Base-by-base conservation (phyloP, 92 coral and sea anemone species). In the Actinostola sp. region DNA sequence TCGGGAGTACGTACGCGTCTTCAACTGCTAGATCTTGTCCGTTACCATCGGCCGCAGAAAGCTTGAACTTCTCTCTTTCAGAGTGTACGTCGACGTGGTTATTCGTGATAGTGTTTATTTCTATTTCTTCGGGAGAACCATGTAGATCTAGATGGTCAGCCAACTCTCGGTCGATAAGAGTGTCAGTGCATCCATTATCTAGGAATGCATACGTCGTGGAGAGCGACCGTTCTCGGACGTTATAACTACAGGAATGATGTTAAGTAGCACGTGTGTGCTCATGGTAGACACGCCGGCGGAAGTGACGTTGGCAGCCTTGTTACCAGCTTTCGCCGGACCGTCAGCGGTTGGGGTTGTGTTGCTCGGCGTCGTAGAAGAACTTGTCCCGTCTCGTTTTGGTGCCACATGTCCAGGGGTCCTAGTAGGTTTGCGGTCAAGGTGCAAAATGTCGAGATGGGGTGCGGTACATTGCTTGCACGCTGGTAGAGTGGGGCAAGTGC, bases 111-210 rank as follows among this genome's bases (percentile, higher is more conserved):
- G 85, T 78, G 54, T 19, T 77, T 69, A 87, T 87, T 41, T 79
- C 78, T 0, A 51, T 70, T 39, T 56, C 61, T 62, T 68, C 81
- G 46, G 58, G 77, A 34, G 11, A 61, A 26, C 86, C 84, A 34
- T 78, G 51, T 20, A 78, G 43, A 51, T 71, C 55, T 44, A 87
- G 81, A 11, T 82, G 38, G 23, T 77, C 82, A 32, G 84, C 89
- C 57, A 79, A 59, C 0, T 29, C 61, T 16, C 24, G 65, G 73
- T 77, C 89, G 11, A 73, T 54, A 31, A 76, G 84, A 11, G 92
- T 81, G 61, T 86, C 86, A 10, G 83, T 82, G 46, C 92, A 82
- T 58, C 88, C 84, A 64, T 73, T 82, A 30, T 87, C 89, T 36
- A 78, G 32, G 49, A 88, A 83, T 49, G 86, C 79, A 36, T 78